phyloP scores from a whole-genome alignment of 37 sponge, comb jelly and placozoan species.

The Hormiphora californensis region DNA sequence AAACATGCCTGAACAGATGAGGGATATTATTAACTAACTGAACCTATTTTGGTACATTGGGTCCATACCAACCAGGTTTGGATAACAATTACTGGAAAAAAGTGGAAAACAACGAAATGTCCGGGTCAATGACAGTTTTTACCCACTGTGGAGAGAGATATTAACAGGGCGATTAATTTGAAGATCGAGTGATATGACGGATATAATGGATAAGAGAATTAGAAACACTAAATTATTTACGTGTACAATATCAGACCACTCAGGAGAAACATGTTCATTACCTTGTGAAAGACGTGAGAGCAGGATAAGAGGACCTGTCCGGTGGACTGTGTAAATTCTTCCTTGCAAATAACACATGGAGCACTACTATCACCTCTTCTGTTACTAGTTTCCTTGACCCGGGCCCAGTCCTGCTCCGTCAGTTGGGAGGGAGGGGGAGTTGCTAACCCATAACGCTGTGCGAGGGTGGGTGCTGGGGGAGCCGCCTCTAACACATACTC shows the following conservation, averaged over 20 bases:
- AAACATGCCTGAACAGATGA: constrained; percentile 60
- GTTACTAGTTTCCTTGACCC: constrained; percentile 60
- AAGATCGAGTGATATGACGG: too few relatives aligned
- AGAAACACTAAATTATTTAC: neutral
- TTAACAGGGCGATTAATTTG: too few relatives aligned
- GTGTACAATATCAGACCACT: neutral
- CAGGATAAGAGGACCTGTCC: constrained; percentile 77
- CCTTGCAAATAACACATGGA: constrained; percentile 91
- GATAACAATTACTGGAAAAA: too few relatives aligned
- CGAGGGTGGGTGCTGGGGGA: constrained; percentile 41
- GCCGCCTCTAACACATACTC: neutral
- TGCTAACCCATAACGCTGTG: constrained; percentile 80
- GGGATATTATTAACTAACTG: neutral
- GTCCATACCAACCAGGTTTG: too few relatives aligned
- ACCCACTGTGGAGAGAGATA: too few relatives aligned
- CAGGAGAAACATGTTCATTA: too few relatives aligned
- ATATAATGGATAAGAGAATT: neutral
- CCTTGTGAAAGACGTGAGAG: constrained; percentile 82
- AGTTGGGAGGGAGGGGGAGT: constrained; percentile 61
- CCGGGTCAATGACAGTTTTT: too few relatives aligned
- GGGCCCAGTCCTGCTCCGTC: constrained; percentile 67
- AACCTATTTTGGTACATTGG: neutral
- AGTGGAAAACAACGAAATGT: too few relatives aligned
- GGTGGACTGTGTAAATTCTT: constrained; percentile 60
- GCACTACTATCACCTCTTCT: constrained; percentile 67